Percentiles rank a stretch among this genome's conserved stretches.
Conservation (phyloP, 2,113 vertebrate genomes). For the Halcyon malimbica region DNA sequence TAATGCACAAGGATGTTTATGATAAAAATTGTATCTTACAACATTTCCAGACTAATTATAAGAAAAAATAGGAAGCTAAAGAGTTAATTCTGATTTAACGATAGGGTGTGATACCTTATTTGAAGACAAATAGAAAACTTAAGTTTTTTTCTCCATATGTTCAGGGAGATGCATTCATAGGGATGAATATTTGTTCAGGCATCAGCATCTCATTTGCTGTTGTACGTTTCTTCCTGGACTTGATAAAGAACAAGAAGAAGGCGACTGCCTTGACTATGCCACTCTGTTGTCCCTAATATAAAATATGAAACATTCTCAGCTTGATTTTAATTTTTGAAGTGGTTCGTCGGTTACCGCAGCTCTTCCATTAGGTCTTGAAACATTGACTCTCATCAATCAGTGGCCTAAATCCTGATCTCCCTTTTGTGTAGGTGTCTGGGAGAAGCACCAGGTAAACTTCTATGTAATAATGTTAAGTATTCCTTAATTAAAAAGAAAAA, state of each 20-base stretch:
- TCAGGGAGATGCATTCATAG: background rate
- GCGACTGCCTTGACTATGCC: background rate
- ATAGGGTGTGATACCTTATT: background rate
- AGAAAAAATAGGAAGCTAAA: background rate
- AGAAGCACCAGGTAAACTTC: background rate
- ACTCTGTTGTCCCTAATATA: background rate
- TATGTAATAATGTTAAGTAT: background rate
- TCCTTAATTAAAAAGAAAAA: background rate
- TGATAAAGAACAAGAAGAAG: background rate
- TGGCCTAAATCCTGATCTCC: background rate
- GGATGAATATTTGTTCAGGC: background rate
- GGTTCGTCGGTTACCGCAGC: background rate
- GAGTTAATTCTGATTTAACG: background rate
- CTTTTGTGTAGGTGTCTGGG: background rate
- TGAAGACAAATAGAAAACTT: background rate
- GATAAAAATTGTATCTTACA: background rate
- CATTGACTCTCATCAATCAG: background rate
- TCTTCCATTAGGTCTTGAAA: background rate
- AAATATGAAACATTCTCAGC: background rate
- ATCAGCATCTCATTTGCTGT: background rate
- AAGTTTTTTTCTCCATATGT: accelerated
- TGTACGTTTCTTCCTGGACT: background rate
- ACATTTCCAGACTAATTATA: background rate
- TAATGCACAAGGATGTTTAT: background rate
- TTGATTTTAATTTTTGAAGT: background rate